These are phyloP conservation scores for Heteropelma amictum DNA, from an alignment of 2,888 invertebrate species.

Conservation along the genomic window DNA sequence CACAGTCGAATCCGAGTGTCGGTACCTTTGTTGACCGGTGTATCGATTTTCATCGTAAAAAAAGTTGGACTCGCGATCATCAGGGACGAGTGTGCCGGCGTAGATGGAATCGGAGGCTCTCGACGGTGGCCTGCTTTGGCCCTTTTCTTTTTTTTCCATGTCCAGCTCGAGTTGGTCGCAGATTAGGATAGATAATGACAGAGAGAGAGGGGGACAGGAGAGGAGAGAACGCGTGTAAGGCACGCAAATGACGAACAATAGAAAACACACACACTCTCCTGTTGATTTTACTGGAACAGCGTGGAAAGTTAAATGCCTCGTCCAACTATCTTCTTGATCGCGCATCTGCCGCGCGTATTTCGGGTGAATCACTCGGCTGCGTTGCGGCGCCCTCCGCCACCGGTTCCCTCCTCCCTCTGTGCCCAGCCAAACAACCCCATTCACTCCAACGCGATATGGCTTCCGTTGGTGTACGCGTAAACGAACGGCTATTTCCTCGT, in stretches of 20 bases:
- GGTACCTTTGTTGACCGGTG: too few relatives aligned
- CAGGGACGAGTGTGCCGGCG: too few relatives aligned
- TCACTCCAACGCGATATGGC: constrained; percentile 72
- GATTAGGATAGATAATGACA: too few relatives aligned
- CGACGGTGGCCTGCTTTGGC: too few relatives aligned
- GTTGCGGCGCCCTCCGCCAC: constrained; percentile 42
- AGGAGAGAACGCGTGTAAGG: too few relatives aligned
- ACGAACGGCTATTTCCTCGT: constrained; percentile 69
- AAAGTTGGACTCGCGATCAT: too few relatives aligned
- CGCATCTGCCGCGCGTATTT: constrained; percentile 75
- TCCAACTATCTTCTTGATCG: constrained; percentile 73
- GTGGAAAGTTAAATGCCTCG: constrained; percentile 62
- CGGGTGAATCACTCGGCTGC: constrained; percentile 74
- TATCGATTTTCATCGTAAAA: too few relatives aligned
- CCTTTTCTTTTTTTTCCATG: too few relatives aligned
- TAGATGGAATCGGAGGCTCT: too few relatives aligned
- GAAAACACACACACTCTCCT: background rate
- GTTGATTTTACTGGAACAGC: constrained; percentile 45
- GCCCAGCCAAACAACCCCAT: constrained; percentile 55
- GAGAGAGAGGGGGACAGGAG: too few relatives aligned
- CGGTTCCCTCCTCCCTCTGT: constrained; percentile 20
- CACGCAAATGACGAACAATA: constrained; percentile 25
- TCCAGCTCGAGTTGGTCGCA: too few relatives aligned
- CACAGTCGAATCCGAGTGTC: background rate
- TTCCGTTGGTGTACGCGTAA: constrained; percentile 64